Percentiles rank a stretch among this genome's conserved stretches.
These are phyloP conservation scores for Equus przewalskii DNA, from an alignment of 2,113 vertebrate genomes.

Conservation along the genomic window DNA sequence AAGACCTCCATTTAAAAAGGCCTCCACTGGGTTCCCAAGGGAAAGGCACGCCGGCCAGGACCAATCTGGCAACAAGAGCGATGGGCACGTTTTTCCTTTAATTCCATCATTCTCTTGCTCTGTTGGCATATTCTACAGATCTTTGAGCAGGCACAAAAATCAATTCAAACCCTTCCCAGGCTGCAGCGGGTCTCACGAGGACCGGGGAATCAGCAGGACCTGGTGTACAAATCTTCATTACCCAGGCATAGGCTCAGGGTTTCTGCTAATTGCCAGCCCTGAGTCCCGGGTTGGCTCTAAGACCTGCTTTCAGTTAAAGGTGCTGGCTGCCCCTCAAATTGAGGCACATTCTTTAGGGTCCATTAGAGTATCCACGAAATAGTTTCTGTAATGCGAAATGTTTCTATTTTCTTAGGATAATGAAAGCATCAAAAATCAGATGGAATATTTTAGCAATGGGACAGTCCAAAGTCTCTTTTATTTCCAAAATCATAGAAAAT, in stretches of 20 bases:
- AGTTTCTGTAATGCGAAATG: neutral
- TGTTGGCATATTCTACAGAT: neutral
- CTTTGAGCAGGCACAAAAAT: neutral
- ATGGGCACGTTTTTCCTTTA: neutral
- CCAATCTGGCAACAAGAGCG: accelerated
- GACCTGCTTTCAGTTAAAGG: neutral
- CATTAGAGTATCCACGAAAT: neutral
- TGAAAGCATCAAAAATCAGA: neutral
- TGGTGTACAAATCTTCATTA: neutral
- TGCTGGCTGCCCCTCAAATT: neutral
- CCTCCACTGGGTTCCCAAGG: neutral
- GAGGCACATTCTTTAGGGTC: neutral
- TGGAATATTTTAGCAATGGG: neutral
- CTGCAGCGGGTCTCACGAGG: neutral
- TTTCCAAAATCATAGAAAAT: neutral
- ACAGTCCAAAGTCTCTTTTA: neutral
- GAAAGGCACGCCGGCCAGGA: neutral
- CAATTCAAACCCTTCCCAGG: neutral
- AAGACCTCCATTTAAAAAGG: neutral
- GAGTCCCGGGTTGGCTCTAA: neutral
- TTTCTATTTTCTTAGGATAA: neutral
- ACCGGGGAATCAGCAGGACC: neutral
- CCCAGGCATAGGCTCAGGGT: neutral
- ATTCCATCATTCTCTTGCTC: neutral
- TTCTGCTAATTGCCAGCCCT: neutral